These are phyloP conservation scores for Neosilurus mollespiculum DNA, from an alignment of 2,797 vertebrate genomes.

Conservation along the genomic window DNA sequence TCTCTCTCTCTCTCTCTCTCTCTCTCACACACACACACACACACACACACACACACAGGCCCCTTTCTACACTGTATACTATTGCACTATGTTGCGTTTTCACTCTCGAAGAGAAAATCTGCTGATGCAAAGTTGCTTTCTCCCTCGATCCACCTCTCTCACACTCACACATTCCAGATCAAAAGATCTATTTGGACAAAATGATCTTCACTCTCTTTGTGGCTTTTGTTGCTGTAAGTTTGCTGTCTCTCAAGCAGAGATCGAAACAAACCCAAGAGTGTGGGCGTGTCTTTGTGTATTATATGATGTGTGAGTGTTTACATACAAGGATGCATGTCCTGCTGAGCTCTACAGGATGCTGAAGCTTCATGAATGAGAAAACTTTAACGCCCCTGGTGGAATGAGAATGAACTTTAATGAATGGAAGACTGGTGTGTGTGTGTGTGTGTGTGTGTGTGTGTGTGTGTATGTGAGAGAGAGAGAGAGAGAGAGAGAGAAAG, in stretches of 20 bases:
- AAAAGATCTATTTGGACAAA: neutral
- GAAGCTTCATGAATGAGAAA: conserved; percentile 62
- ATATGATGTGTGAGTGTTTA: neutral
- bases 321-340: conserved; percentile 33
- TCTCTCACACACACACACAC: no score
- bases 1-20: neutral
- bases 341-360: conserved; percentile 64
- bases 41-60: neutral
- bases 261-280: conserved; percentile 10
- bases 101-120: neutral
- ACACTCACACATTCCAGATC: neutral
- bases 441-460: conserved; percentile 63
- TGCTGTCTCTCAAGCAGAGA: neutral
- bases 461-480: conserved; percentile 55
- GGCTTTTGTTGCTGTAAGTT: neutral
- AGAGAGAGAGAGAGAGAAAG: no score
- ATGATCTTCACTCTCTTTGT: neutral
- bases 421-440: conserved; percentile 61
- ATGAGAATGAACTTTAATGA: conserved; percentile 76
- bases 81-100: neutral
- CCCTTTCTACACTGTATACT: neutral
- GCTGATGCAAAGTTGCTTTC: neutral
- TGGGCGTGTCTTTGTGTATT: conserved; percentile 25
- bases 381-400: conserved; percentile 72
- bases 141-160: neutral